Conservation (phyloP, 2,797 vertebrate species). For the Cichlasoma orientale region DNA sequence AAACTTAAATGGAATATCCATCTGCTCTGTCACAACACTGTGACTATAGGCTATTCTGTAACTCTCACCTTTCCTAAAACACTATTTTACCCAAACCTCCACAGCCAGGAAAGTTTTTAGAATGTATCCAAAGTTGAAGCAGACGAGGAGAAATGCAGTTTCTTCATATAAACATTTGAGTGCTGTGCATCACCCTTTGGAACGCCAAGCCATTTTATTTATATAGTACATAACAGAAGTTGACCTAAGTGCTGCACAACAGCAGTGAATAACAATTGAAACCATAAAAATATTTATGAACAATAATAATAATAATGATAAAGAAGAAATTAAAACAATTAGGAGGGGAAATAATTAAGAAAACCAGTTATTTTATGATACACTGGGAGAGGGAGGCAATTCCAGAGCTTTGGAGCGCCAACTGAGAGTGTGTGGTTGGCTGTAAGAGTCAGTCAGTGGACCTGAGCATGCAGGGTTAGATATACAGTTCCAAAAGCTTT, state of each 20-base stretch:
- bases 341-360: too few species aligned
- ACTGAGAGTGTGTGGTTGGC: too few species aligned
- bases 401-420: too few species aligned
- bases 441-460: too few species aligned
- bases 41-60: constrained; percentile 49
- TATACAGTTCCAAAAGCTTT: too few species aligned
- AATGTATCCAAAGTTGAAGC: constrained; percentile 19
- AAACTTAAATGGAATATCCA: constrained; percentile 61
- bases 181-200: background rate
- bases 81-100: constrained; percentile 19
- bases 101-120: constrained; percentile 13
- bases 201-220: background rate
- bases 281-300: too few species aligned
- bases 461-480: too few species aligned
- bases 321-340: too few species aligned
- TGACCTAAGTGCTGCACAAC: too few species aligned
- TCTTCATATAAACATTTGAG: background rate
- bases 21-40: constrained; percentile 44
- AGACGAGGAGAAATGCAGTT: background rate
- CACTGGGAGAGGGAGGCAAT: background rate
- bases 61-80: constrained; percentile 40
- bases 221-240: too few species aligned
- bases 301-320: too few species aligned
- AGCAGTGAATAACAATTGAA: too few species aligned
- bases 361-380: background rate